Percentiles rank a stretch among this genome's conserved stretches.
Conservation (phyloP, 2,113 vertebrate genomes). For the Embiotoca jacksoni region DNA sequence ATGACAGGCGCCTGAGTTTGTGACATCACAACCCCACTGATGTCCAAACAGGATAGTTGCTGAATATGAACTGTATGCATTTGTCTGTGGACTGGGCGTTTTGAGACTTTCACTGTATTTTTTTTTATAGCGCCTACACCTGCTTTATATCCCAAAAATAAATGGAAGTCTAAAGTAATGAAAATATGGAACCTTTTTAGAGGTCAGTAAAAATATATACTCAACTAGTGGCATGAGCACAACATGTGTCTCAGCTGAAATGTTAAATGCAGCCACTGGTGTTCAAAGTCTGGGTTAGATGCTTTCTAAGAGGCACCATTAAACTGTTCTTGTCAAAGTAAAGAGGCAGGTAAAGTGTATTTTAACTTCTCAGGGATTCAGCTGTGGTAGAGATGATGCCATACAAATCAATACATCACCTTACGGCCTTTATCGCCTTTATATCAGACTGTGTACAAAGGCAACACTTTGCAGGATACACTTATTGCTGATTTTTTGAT, state of each 20-base stretch:
- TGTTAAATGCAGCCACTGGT: background rate
- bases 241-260: background rate
- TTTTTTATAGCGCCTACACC: too few species aligned
- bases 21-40: too few species aligned
- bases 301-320: background rate
- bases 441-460: background rate
- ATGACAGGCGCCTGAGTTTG: too few species aligned
- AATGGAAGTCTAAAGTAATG: too few species aligned
- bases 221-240: constrained; percentile 4
- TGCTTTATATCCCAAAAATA: too few species aligned
- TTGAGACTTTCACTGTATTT: too few species aligned
- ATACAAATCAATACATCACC: constrained; percentile 3
- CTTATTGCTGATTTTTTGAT: background rate
- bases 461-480: background rate
- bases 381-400: background rate
- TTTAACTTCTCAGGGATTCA: background rate
- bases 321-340: background rate
- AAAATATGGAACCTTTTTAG: background rate
- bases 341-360: background rate
- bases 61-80: too few species aligned
- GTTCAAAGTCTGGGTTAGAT: background rate
- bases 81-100: too few species aligned
- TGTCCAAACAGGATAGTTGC: too few species aligned
- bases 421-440: background rate
- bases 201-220: background rate